Base-by-base conservation (phyloP, 1,140 invertebrate genomes). In the Intoshia linei region DNA sequence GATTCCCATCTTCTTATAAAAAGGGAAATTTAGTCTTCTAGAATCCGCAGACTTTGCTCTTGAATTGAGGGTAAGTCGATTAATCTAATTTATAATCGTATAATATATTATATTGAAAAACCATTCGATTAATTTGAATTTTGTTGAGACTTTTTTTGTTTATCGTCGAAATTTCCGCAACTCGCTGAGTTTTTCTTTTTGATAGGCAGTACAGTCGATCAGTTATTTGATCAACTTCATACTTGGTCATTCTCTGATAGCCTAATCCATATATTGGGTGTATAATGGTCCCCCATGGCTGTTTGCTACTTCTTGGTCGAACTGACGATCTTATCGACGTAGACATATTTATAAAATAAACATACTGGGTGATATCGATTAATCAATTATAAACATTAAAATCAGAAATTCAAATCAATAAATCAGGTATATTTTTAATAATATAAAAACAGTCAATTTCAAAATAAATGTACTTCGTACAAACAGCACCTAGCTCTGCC, bases 231-330 rank as follows among this genome's bases (percentile, higher is more conserved):
- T 48, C 46, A 17, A 55, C 44, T 36, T 55, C 51, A 36, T 54
- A 52, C 1, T 46, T 45, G 1, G 47, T 52, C 49, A 55, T 47
- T 36, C 50, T 52, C 42, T 55, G 52, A 34, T 55, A 44, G 4
- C 52, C 52, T 31, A 55, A 39, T 7, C 51, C 52, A 38, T 50
- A 55, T 25, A 50, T 47, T 1, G 52, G 52, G 34, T 52, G 49
- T 3, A 55, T 32, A 7, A 55, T 54, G 3, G 52, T 55, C 1
- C 52, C 52, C 52, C 52, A 55, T 10, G 50, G 48, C 37, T 50
- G 44, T 37, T 53, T 55, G 15, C 38, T 38, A n/a, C 43, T 43
- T 3, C 40, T 40, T 3, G 49, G 50, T 17, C 46, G 42, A 7
- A 53, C 51, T 11, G 52, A 53, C 1, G 50, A 52, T 15, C 47